Base-by-base conservation (phyloP, 2,797 vertebrate genomes). In the Coccyzus lansbergi region DNA sequence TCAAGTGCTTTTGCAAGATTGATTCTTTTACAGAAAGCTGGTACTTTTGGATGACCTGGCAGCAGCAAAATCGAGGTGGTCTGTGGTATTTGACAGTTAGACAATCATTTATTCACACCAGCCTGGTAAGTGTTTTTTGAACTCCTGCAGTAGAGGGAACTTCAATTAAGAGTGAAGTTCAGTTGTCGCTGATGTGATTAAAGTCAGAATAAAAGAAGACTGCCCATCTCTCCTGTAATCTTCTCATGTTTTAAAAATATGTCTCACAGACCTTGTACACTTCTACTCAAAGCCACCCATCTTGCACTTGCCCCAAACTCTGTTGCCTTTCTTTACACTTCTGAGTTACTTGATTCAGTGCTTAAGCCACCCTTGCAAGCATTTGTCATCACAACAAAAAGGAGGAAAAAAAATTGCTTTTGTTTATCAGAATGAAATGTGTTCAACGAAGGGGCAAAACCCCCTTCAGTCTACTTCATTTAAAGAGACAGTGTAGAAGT, bases 51-150 rank as follows among this genome's bases (percentile, higher is more conserved):
- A 92, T 93, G 87, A 90, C 89, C 93, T 62, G 67, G 89, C 77
- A 92, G 91, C 72, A 84, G 77, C 42, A 90, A 81, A 95, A 94
- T 93, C 84, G 83, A 95, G 72, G 78, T 83, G 85, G 81, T 51
- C 81, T 71, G 76, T 79, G 67, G 72, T 65, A 28, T 83, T 58
- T 94, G 91, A 93, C 94, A 96, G 91, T 76, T 87, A 88, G 76
- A 93, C 75, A 86, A 95, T 95, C 86, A 92, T 85, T 95, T 83
- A 85, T 72, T 93, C 82, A 95, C 76, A 94, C 51, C 42, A 70
- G 74, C 49, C 78, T 89, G 52, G 29, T 55, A 94, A 96, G 78
- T 42, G 62, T 18, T 83, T 67, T 86, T 75, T 20, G 11, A 88
- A 93, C 64, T 80, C 24, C 55, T 38, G 55, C 33, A 83, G 53